Conservation (phyloP, 2,113 vertebrate genomes). For the Plotosus lineatus region DNA sequence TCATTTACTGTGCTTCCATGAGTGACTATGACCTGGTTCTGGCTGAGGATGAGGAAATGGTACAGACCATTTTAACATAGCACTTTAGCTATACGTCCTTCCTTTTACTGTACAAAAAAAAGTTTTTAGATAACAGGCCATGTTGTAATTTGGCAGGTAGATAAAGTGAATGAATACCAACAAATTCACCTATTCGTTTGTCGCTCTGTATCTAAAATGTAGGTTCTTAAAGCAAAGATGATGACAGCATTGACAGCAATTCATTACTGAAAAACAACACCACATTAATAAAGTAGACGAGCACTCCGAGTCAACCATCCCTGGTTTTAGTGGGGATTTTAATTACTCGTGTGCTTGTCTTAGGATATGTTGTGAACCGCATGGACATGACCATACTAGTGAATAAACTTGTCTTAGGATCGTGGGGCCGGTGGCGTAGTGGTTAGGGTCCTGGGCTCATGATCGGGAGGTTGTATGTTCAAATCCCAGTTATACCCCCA, state of each 20-base stretch:
- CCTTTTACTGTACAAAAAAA: neutral
- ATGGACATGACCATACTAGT: no score
- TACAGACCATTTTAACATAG: conserved; percentile 57
- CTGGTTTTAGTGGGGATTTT: no score
- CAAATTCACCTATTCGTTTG: neutral
- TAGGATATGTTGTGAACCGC: no score
- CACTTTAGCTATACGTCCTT: neutral
- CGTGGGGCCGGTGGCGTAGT: no score
- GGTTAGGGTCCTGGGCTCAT: no score
- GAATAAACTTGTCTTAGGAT: no score
- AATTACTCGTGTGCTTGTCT: no score
- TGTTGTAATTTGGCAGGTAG: neutral
- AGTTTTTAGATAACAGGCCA: neutral
- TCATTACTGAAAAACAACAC: neutral
- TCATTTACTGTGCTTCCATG: conserved; percentile 97
- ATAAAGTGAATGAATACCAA: neutral
- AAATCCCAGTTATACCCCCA: no score
- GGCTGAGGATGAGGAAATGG: conserved; percentile 99
- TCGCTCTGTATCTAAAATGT: no score
- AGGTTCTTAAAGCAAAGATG: neutral
- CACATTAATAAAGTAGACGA: no score
- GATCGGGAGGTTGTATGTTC: no score
- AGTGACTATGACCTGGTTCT: conserved; percentile 97
- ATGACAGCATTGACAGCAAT: neutral
- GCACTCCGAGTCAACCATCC: no score